phyloP scores from a whole-genome alignment of 2,113 vertebrate species.

The Pelmatolapia mariae region DNA sequence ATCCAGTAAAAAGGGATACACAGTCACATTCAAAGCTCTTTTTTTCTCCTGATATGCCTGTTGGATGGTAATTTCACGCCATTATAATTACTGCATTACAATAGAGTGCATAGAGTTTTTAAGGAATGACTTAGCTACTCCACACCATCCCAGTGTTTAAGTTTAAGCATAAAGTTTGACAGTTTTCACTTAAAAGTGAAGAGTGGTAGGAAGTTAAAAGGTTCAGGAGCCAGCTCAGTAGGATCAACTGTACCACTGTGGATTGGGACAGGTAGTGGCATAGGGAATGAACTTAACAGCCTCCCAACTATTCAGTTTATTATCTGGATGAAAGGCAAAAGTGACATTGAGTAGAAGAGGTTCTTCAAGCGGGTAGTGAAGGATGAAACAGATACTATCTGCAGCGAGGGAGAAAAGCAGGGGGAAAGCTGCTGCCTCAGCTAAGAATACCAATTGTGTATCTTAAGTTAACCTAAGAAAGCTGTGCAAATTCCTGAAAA shows the following conservation, averaged over 20 bases:
- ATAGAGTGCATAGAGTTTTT: not conserved
- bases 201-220: not conserved
- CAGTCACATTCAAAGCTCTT: not conserved
- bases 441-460: conserved; percentile 22
- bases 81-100: not conserved
- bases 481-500: not conserved
- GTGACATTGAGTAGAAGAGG: conserved; percentile 13
- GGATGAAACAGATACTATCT: conserved; percentile 11
- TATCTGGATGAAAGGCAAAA: conserved; percentile 20
- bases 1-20: not conserved
- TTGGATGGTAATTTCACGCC: not conserved
- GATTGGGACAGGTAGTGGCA: not conserved
- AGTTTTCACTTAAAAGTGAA: not conserved
- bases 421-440: not conserved
- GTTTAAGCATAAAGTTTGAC: not conserved
- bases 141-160: not conserved
- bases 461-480: conserved; percentile 24
- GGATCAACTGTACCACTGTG: not conserved
- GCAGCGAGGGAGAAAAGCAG: not conserved
- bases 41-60: not conserved
- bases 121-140: not conserved
- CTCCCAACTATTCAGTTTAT: conserved; percentile 1
- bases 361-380: conserved; percentile 3
- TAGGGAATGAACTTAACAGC: not conserved
- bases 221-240: not conserved